Percentiles rank a stretch among this genome's conserved stretches.
These are phyloP conservation scores for Varanus salvator DNA, from an alignment of 2,113 vertebrate genomes.

Conservation along the genomic window DNA sequence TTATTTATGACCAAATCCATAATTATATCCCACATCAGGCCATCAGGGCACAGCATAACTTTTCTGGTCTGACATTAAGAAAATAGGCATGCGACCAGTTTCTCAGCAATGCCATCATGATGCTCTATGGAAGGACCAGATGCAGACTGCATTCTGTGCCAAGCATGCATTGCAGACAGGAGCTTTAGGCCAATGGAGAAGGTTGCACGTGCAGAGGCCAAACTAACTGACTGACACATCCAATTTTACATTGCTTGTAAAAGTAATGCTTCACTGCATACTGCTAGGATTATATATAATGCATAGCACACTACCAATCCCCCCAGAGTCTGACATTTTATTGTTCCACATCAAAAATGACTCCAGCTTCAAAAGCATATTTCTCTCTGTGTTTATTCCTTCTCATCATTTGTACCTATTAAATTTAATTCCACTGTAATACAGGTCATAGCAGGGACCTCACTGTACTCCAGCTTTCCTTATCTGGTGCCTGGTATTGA, in stretches of 20 bases:
- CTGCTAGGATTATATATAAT: neutral
- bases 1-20: conserved; percentile 15
- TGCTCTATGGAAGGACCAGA: conserved; percentile 26
- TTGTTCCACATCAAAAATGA: conserved; percentile 6
- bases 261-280: conserved; percentile 2
- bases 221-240: conserved; percentile 26
- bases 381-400: conserved; percentile 1
- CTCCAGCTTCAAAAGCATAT: conserved; percentile 3
- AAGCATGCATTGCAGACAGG: neutral
- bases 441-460: neutral
- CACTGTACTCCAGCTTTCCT: neutral
- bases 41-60: conserved; percentile 29
- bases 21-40: neutral
- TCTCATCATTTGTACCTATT: neutral
- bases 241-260: neutral
- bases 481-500: neutral
- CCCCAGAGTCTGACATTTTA: conserved; percentile 31
- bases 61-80: conserved; percentile 11
- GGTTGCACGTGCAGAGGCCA: neutral
- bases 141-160: neutral
- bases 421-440: conserved; percentile 15
- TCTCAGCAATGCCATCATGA: conserved; percentile 6
- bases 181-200: neutral
- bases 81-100: conserved; percentile 6
- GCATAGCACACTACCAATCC: neutral